These are phyloP conservation scores for Percopsis transmontana DNA, from an alignment of 2,113 vertebrate species.

Conservation along the genomic window DNA sequence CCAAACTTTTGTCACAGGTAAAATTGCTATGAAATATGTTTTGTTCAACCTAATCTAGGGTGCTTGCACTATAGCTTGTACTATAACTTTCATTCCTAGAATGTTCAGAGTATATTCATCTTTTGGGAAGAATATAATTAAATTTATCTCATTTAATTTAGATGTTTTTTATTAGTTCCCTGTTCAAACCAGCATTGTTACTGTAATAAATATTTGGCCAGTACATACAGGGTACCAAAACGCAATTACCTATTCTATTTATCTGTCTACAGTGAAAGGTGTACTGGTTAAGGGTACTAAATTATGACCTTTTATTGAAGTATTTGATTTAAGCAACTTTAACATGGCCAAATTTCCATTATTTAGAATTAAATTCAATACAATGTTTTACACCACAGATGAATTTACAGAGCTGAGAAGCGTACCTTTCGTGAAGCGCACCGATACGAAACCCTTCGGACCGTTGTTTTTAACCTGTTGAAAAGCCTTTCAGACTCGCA, in stretches of 20 bases:
- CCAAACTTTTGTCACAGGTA: too few species aligned
- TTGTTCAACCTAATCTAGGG: too few species aligned
- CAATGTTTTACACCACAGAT: conserved; percentile 14
- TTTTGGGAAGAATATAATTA: too few species aligned
- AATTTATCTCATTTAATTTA: too few species aligned
- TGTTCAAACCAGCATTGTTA: too few species aligned
- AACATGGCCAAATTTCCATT: neutral
- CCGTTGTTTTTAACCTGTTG: conserved; percentile 23
- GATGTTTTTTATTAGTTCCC: too few species aligned
- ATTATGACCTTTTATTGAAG: neutral
- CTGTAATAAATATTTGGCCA: too few species aligned
- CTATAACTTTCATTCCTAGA: too few species aligned
- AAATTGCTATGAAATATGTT: too few species aligned
- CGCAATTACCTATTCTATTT: neutral
- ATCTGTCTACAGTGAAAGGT: neutral
- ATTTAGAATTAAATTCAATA: neutral
- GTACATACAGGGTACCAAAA: neutral
- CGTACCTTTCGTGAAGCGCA: neutral
- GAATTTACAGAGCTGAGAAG: neutral
- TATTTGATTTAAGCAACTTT: neutral
- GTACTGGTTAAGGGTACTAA: too few species aligned
- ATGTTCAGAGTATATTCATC: too few species aligned
- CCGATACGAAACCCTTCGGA: neutral
- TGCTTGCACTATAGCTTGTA: too few species aligned
- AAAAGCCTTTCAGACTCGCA: conserved; percentile 41